phyloP scores from a whole-genome alignment of 1,140 invertebrate species.

The Oryctes rhinoceros region DNA sequence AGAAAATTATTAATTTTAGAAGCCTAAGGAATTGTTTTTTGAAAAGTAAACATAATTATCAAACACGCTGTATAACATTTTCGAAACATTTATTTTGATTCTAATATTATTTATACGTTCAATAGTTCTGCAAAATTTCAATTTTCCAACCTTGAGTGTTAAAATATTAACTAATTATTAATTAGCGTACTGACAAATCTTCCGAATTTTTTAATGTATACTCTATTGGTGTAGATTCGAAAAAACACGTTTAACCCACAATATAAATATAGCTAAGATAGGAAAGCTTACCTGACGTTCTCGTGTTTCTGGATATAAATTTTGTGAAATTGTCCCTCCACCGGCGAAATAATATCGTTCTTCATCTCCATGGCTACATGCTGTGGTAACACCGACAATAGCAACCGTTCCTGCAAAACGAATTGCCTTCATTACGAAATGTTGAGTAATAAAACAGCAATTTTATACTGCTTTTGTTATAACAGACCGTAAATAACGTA shows the following conservation, averaged over 20 bases:
- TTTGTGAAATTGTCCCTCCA: conserved; percentile 93
- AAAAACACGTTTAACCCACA: neutral
- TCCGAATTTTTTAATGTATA: too few relatives aligned
- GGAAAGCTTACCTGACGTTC: conserved; percentile 80
- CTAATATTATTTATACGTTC: too few relatives aligned
- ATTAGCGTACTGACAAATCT: too few relatives aligned
- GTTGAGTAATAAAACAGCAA: conserved; percentile 1
- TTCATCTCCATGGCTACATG: conserved; percentile 97
- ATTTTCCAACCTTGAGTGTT: too few relatives aligned
- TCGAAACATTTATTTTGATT: too few relatives aligned
- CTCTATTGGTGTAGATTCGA: too few relatives aligned
- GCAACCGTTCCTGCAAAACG: conserved; percentile 76
- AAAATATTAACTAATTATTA: too few relatives aligned
- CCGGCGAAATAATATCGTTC: conserved; percentile 88
- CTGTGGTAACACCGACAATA: conserved; percentile 91
- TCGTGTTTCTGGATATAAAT: conserved; percentile 96
- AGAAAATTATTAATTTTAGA: too few relatives aligned
- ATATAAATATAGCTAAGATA: neutral
- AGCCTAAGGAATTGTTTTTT: too few relatives aligned
- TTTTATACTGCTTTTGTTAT: neutral
- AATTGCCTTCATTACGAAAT: conserved; percentile 29
- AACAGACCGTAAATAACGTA: neutral
- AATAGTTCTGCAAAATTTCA: too few relatives aligned
- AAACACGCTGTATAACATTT: too few relatives aligned
- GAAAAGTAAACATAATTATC: too few relatives aligned